Evolutionary conservation across 2,113 vertebrate species (phyloP).

Genomic region (Opisthocomus hoazin): DNA sequence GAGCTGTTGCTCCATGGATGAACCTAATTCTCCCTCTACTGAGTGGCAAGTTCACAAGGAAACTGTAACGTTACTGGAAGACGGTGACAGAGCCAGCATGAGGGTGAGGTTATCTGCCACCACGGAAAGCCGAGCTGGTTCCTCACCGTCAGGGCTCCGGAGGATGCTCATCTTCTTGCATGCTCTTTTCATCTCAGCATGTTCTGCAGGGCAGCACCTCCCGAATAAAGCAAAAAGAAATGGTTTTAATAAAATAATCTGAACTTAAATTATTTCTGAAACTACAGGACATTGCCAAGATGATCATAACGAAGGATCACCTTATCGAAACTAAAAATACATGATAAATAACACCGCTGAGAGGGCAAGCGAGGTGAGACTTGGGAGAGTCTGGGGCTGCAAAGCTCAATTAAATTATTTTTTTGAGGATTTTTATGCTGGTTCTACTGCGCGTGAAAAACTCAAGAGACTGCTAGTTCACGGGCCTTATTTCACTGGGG

Average conservation of each 20-base stretch:
- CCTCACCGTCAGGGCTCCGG: not conserved
- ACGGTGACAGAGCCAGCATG: not conserved
- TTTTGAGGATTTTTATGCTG: not conserved
- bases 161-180: not conserved
- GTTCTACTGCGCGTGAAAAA: not conserved
- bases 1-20: not conserved
- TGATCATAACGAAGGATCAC: not conserved
- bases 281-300: not conserved
- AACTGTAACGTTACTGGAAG: rapidly evolving
- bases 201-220: not conserved
- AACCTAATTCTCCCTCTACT: not conserved
- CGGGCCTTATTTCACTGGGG: not conserved
- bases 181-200: not conserved
- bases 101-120: no score
- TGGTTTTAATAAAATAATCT: not conserved
- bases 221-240: not conserved
- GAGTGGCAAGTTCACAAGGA: not conserved
- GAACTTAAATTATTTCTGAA: not conserved
- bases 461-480: not conserved
- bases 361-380: not conserved
- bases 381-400: not conserved
- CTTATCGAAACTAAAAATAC: not conserved
- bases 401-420: not conserved
- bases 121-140: not conserved
- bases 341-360: not conserved